These are phyloP conservation scores for Prolemur simus DNA, from an alignment of 2,113 vertebrate species.

Conservation along the genomic window DNA sequence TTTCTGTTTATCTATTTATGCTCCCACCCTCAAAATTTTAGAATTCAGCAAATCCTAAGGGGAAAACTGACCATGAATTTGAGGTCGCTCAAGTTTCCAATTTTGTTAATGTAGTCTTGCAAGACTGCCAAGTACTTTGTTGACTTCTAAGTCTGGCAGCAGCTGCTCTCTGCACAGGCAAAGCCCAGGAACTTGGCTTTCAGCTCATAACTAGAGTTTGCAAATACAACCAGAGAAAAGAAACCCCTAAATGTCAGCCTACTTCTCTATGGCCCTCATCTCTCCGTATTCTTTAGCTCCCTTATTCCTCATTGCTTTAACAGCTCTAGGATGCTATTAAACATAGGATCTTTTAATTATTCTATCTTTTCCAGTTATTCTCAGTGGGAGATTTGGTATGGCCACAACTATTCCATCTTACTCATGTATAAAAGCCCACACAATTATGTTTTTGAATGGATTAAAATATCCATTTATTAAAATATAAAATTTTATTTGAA, in stretches of 20 bases:
- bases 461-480: constrained; percentile 21
- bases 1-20: not conserved
- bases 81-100: not conserved
- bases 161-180: not conserved
- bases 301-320: not conserved
- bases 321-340: not conserved
- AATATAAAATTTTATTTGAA: not conserved
- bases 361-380: not conserved
- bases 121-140: not conserved
- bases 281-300: not conserved
- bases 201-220: not conserved
- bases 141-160: not conserved
- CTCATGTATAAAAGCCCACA: not conserved
- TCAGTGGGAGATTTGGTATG: not conserved
- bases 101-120: not conserved
- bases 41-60: not conserved
- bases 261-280: not conserved
- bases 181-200: not conserved
- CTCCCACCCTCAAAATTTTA: not conserved
- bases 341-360: not conserved
- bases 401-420: not conserved
- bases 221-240: not conserved
- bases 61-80: constrained; percentile 3
- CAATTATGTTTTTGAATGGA: not conserved
- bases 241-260: not conserved